Conservation (phyloP, 2,888 invertebrate genomes). For the Trachelus troglodyta region DNA sequence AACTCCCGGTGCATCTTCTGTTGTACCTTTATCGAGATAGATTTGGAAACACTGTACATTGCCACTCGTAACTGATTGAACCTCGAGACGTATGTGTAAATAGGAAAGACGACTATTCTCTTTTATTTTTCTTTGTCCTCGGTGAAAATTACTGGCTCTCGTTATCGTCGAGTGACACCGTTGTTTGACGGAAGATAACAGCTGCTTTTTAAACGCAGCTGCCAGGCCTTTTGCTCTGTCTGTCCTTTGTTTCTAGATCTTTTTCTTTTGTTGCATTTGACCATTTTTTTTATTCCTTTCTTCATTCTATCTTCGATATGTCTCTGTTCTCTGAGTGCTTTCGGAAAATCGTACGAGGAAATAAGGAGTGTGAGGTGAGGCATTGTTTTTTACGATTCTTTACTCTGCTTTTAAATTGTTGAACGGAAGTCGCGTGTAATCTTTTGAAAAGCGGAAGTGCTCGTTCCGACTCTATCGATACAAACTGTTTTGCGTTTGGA, state of each 20-base stretch:
- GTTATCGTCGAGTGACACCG: not conserved
- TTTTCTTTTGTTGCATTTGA: not conserved
- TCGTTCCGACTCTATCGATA: not conserved
- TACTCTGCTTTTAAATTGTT: not conserved
- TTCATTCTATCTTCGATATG: constrained; percentile 18
- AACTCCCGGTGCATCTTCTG: not conserved
- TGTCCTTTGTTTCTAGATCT: not conserved
- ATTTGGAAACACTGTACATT: not conserved
- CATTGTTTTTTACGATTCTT: not conserved
- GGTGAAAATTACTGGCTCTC: not conserved
- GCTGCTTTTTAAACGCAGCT: not conserved
- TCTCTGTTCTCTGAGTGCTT: constrained; percentile 43
- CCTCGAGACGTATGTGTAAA: not conserved
- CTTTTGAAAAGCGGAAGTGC: not conserved
- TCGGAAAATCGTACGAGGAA: constrained; percentile 32
- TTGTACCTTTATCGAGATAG: not conserved
- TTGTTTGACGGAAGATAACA: not conserved
- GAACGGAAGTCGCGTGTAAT: not conserved
- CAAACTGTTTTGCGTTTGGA: not conserved
- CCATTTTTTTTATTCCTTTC: not conserved
- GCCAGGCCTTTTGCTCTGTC: not conserved
- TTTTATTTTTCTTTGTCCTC: not conserved
- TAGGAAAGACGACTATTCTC: not conserved
- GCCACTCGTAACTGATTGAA: not conserved
- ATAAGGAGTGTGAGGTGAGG: constrained; percentile 37